Evolutionary conservation across 92 coral and sea anemone genomes (phyloP).

Genomic region (Diadumene lineata): DNA sequence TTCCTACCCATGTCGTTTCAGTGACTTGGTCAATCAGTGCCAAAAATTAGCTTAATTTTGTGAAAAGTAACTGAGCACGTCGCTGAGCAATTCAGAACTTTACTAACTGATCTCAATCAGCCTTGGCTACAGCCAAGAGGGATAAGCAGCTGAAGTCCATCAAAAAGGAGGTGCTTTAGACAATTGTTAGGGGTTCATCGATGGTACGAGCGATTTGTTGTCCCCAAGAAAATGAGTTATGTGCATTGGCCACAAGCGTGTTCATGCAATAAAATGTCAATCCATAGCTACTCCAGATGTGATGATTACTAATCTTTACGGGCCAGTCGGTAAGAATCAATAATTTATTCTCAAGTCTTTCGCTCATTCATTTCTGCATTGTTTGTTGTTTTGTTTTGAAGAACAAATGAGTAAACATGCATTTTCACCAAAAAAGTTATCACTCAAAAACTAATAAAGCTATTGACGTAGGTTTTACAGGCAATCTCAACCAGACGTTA

Average conservation of each 20-base stretch:
- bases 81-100: constrained; percentile 23
- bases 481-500: no score
- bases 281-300: constrained; percentile 68
- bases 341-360: background rate
- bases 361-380: background rate
- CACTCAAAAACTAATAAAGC: no score
- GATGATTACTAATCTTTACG: constrained; percentile 60
- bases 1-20: constrained; percentile 49
- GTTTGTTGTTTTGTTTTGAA: background rate
- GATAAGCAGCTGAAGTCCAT: constrained; percentile 48
- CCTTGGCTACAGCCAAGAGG: constrained; percentile 56
- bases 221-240: constrained; percentile 53
- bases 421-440: no score
- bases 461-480: no score
- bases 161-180: constrained; percentile 59
- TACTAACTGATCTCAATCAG: constrained; percentile 40
- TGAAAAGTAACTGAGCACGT: constrained; percentile 34
- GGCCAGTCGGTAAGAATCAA: constrained; percentile 63
- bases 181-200: constrained; percentile 73
- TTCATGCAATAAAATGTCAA: constrained; percentile 64
- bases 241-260: constrained; percentile 74
- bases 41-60: constrained; percentile 49
- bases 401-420: no score
- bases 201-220: constrained; percentile 66
- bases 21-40: constrained; percentile 63